These are phyloP conservation scores for Platichthys stellatus DNA, from an alignment of 2,113 vertebrate genomes.

Conservation along the genomic window DNA sequence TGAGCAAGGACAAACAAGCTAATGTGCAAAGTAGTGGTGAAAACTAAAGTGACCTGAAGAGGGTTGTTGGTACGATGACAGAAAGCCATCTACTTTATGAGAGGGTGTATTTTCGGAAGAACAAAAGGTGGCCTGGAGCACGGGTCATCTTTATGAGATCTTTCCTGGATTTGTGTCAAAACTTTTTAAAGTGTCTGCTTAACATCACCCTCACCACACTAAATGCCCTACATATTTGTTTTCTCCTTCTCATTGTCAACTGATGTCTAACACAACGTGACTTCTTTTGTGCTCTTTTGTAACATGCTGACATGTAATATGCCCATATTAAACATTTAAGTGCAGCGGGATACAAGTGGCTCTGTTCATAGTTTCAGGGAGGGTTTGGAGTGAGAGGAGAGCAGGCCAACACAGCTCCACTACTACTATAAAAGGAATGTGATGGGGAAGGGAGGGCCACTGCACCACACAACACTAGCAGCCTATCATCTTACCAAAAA, in stretches of 20 bases:
- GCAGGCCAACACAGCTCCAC: slow-evolving; percentile 65
- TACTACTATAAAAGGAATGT: slow-evolving; percentile 80
- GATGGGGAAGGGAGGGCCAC: slow-evolving; percentile 72
- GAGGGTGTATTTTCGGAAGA: slow-evolving; percentile 1
- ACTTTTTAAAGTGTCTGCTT: neutral
- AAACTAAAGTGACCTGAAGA: neutral
- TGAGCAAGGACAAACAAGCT: slow-evolving; percentile 37
- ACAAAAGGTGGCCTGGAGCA: slow-evolving; percentile 16
- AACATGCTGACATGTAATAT: neutral
- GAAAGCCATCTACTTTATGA: slow-evolving; percentile 2
- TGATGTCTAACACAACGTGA: neutral
- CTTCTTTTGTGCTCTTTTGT: neutral
- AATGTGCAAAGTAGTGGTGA: slow-evolving; percentile 19
- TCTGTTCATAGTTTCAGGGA: slow-evolving; percentile 35
- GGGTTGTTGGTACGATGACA: neutral
- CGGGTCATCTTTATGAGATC: slow-evolving; percentile 52
- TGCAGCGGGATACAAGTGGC: slow-evolving; percentile 5
- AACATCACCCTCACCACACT: slow-evolving; percentile 19
- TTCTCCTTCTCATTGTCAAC: slow-evolving; percentile 6
- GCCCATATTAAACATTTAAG: slow-evolving; percentile 31
- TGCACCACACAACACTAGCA: slow-evolving; percentile 65
- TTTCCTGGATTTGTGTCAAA: slow-evolving; percentile 49
- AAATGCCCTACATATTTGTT: slow-evolving; percentile 15
- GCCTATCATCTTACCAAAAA: slow-evolving; percentile 66
- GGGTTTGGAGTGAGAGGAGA: slow-evolving; percentile 48